Evolutionary conservation across 92 coral and sea anemone species (phyloP).

Genomic region (Parazoanthus atlanticus): DNA sequence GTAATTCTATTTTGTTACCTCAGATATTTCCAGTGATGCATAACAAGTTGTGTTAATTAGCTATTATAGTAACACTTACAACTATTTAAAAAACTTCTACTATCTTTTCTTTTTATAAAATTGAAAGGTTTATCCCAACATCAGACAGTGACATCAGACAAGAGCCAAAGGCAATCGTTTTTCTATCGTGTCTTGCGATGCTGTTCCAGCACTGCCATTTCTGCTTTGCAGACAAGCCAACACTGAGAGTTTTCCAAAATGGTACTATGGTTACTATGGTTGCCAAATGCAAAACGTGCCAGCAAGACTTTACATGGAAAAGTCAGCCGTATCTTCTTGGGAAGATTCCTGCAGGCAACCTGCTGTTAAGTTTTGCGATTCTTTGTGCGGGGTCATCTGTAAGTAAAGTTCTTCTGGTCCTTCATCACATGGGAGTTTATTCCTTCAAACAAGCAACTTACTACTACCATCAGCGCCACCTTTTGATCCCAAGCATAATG

Average conservation of each 20-base stretch:
- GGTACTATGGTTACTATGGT: constrained; percentile 60
- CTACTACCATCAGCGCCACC: constrained; percentile 56
- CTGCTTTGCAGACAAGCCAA: constrained; percentile 63
- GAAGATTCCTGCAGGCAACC: constrained; percentile 61
- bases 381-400: constrained; percentile 70
- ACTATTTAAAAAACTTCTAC: not conserved
- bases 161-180: constrained; percentile 44
- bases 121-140: constrained; percentile 23
- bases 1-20: not conserved
- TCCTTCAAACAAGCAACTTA: constrained; percentile 39
- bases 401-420: constrained; percentile 56
- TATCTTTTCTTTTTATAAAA: constrained; percentile 9
- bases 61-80: not conserved
- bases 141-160: constrained; percentile 6
- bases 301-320: constrained; percentile 47
- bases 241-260: constrained; percentile 45
- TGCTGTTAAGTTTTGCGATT: constrained; percentile 62
- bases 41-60: constrained; percentile 9
- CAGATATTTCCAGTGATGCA: not conserved
- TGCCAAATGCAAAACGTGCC: constrained; percentile 57
- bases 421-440: constrained; percentile 59
- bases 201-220: constrained; percentile 67
- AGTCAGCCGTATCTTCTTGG: constrained; percentile 70
- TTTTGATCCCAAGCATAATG: constrained; percentile 53
- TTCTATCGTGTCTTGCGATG: constrained; percentile 53